These are phyloP conservation scores for Phaetusa simplex DNA, from an alignment of 2,113 vertebrate species.

Conservation along the genomic window DNA sequence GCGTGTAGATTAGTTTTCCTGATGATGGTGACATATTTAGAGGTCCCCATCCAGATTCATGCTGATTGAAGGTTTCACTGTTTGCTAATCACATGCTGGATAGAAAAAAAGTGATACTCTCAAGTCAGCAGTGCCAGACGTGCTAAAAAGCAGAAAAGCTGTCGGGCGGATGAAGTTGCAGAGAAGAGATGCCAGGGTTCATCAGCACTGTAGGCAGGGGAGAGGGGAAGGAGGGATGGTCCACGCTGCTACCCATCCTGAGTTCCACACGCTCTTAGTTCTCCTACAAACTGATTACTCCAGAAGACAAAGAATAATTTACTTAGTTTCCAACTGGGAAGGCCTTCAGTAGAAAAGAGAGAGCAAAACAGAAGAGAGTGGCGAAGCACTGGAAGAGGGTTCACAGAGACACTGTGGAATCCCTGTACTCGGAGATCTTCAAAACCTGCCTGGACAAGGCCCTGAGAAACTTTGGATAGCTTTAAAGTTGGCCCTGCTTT, in stretches of 20 bases:
- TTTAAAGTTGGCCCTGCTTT: not conserved
- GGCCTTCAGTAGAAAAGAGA: not conserved
- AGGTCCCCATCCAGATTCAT: not conserved
- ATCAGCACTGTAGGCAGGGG: not conserved
- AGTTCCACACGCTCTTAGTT: not conserved
- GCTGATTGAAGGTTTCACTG: not conserved
- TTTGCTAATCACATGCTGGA: not conserved
- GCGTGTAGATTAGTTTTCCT: not conserved
- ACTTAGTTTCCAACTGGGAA: not conserved
- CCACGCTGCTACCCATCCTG: not conserved
- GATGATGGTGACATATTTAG: not conserved
- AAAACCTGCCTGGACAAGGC: not conserved
- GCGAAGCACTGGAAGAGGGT: not conserved
- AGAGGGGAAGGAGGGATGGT: not conserved
- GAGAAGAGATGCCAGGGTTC: constrained; percentile 16
- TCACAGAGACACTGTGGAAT: not conserved
- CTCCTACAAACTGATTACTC: not conserved
- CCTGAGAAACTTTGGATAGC: not conserved
- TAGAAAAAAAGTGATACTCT: not conserved
- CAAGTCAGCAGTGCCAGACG: constrained; percentile 9
- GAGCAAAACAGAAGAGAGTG: not conserved
- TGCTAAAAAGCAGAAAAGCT: not conserved
- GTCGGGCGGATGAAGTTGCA: not conserved
- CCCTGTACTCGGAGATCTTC: not conserved
- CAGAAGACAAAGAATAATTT: not conserved